Percentiles rank a stretch among this genome's conserved stretches.
phyloP scores from a whole-genome alignment of 1,140 invertebrate genomes.

The Neodiprion pinetum region DNA sequence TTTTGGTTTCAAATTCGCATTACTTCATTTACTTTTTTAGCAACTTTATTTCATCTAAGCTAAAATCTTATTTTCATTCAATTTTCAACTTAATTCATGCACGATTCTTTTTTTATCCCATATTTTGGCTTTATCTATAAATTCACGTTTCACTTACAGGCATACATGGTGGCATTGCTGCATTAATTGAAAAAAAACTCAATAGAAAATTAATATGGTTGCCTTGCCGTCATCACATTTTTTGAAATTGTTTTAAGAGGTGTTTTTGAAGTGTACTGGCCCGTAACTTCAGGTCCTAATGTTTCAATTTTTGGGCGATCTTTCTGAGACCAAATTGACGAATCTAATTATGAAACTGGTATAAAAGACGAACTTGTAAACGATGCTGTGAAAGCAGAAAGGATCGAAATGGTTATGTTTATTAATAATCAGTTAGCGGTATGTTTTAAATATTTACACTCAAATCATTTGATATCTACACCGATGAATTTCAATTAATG shows the following conservation, averaged over 20 bases:
- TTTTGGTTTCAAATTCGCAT: too few relatives aligned
- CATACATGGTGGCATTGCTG: not conserved
- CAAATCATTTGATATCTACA: too few relatives aligned
- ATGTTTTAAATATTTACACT: not conserved
- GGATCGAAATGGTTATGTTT: conserved; percentile 21
- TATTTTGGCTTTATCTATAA: too few relatives aligned
- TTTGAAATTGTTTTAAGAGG: not conserved
- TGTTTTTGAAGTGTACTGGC: conserved; percentile 12
- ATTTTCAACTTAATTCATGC: too few relatives aligned
- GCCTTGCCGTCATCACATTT: conserved; percentile 21
- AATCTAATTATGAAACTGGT: conserved; percentile 22
- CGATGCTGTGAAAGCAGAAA: conserved; percentile 11
- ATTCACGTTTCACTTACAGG: not conserved
- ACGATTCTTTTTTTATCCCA: too few relatives aligned
- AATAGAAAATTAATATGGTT: conserved; percentile 22
- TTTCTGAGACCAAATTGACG: conserved; percentile 21
- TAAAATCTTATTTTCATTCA: too few relatives aligned
- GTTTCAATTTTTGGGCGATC: conserved; percentile 24
- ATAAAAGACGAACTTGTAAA: conserved; percentile 22
- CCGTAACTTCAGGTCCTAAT: conserved; percentile 23
- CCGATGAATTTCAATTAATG: too few relatives aligned
- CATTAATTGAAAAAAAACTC: conserved; percentile 6
- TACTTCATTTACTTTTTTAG: too few relatives aligned
- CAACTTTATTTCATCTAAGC: too few relatives aligned
- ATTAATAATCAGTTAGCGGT: conserved; percentile 13